Evolutionary conservation across 2,797 vertebrate species (phyloP).

Genomic region (Chloroceryle inda): DNA sequence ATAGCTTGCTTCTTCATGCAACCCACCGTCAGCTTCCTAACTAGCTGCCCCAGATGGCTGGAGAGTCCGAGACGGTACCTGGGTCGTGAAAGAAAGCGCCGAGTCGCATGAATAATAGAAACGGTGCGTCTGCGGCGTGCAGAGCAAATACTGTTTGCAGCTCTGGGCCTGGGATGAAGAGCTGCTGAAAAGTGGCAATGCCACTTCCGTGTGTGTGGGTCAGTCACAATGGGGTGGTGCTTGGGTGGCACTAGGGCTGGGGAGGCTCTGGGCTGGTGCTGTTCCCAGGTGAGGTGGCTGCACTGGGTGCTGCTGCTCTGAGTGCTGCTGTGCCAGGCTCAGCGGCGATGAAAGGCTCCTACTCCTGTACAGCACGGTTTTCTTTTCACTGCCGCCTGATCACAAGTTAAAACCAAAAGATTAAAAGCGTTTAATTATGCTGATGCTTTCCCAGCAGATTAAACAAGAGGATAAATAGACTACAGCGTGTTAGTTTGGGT

Average conservation of each 20-base stretch:
- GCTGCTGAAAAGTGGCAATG: rapidly evolving
- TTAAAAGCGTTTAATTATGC: constrained; percentile 71
- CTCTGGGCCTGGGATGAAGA: neutral
- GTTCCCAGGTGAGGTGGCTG: neutral
- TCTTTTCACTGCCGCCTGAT: neutral
- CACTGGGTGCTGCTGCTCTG: neutral
- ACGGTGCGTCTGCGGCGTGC: rapidly evolving
- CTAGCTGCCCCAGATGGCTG: constrained; percentile 38
- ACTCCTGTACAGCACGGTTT: rapidly evolving
- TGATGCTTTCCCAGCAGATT: constrained; percentile 58
- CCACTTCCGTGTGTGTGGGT: rapidly evolving
- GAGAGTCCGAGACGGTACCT: neutral
- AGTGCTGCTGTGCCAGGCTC: neutral
- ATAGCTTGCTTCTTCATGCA: constrained; percentile 40
- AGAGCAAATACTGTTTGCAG: neutral
- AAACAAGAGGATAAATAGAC: constrained; percentile 71
- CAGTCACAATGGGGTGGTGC: rapidly evolving
- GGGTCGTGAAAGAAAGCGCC: neutral
- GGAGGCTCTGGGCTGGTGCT: neutral
- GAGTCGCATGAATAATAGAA: neutral
- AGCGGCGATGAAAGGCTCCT: rapidly evolving
- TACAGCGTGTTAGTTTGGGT: constrained; percentile 60
- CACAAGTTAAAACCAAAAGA: neutral
- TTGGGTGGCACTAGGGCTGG: rapidly evolving
- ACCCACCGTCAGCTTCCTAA: neutral